phyloP scores from a whole-genome alignment of 1,140 invertebrate genomes.

The Potamilus streckersoni region DNA sequence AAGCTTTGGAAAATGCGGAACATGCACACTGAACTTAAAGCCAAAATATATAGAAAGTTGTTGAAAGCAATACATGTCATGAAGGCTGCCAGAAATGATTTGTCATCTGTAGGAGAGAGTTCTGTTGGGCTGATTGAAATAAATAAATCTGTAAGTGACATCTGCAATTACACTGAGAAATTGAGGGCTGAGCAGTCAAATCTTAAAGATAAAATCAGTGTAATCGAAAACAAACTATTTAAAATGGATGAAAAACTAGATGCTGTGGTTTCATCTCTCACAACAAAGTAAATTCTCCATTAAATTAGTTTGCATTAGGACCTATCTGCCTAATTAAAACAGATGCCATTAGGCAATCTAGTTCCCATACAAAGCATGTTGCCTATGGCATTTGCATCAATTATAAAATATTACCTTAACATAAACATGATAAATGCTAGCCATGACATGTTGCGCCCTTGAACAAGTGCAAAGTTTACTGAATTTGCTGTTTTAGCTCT shows the following conservation, averaged over 20 bases:
- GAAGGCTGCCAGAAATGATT: slow-evolving; percentile 47
- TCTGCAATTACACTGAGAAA: slow-evolving; percentile 37
- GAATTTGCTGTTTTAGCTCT: too few species aligned
- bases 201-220: slow-evolving; percentile 30
- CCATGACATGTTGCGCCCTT: too few species aligned
- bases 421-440: too few species aligned
- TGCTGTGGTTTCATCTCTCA: background rate
- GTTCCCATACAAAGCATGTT: too few species aligned
- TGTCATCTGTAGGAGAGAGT: slow-evolving; percentile 42
- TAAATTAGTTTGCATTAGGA: too few species aligned
- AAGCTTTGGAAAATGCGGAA: slow-evolving; percentile 41
- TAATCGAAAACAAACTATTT: slow-evolving; percentile 28
- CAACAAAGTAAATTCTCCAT: too few species aligned
- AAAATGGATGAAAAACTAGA: slow-evolving; percentile 24
- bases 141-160: slow-evolving; percentile 41
- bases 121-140: slow-evolving; percentile 49
- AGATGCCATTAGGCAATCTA: too few species aligned
- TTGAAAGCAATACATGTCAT: slow-evolving; percentile 45
- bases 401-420: too few species aligned
- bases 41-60: slow-evolving; percentile 43
- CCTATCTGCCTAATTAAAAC: too few species aligned
- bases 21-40: slow-evolving; percentile 23
- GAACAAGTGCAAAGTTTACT: too few species aligned
- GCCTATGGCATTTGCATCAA: too few species aligned
- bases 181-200: slow-evolving; percentile 37